Conservation (phyloP, 2,797 vertebrate genomes). For the Lacerta bilineata region DNA sequence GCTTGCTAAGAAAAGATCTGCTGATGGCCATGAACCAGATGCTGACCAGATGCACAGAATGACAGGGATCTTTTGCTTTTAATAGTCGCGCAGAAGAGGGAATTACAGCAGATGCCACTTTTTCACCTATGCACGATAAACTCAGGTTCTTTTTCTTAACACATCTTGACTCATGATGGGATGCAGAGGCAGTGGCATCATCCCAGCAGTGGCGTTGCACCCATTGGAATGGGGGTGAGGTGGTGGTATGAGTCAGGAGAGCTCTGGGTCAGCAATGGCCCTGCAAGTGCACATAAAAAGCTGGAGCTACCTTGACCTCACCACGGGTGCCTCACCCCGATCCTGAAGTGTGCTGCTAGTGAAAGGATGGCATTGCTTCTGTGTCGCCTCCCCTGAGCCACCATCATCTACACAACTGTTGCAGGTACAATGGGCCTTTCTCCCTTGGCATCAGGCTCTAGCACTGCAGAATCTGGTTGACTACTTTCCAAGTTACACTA, state of each 20-base stretch:
- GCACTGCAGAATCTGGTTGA: neutral
- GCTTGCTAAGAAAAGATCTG: constrained; percentile 11
- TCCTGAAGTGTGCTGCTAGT: neutral
- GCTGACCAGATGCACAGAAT: neutral
- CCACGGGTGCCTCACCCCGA: neutral
- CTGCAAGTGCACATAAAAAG: too few species aligned
- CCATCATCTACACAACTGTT: neutral
- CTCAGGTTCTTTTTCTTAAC: neutral
- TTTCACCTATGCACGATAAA: neutral
- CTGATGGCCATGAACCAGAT: neutral
- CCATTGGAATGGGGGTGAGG: too few species aligned
- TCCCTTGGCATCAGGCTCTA: neutral
- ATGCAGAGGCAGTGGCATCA: too few species aligned
- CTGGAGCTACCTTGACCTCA: too few species aligned
- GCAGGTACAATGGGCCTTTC: neutral
- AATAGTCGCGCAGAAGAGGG: neutral
- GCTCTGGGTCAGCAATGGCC: too few species aligned
- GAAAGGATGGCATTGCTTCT: neutral
- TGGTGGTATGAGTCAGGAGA: too few species aligned
- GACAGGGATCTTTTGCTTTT: neutral
- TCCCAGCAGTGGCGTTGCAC: too few species aligned
- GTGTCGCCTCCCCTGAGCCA: neutral
- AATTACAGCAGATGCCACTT: neutral
- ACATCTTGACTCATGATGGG: too few species aligned
- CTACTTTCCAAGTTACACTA: neutral